Evolutionary conservation across 2,888 invertebrate genomes (phyloP), one percentile per base, ranked within the genome.

Genomic region (Neelides folsomi): DNA sequence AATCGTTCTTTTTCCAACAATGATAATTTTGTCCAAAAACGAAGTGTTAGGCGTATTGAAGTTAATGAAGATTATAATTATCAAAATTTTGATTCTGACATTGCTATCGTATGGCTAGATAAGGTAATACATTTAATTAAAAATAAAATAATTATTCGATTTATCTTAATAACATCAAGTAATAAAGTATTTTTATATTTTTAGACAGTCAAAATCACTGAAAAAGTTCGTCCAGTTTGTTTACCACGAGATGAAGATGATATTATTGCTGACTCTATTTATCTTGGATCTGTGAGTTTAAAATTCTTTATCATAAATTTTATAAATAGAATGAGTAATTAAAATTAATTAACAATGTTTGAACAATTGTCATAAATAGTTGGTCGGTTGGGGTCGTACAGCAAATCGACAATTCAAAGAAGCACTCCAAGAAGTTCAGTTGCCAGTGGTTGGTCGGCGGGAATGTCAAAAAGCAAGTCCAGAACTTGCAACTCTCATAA

Each of bases 361-460:
- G 27, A 27, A 3, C 27, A 27, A 15, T 19, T 51, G 19, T n/a
- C 37, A 2, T 27, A 20, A 12, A 35, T 38, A 61, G 62, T 49
- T 62, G 27, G 55, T 58, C 12, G 62, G 63, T 10, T 63, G 61
- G 61, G 63, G 63, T n/a, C 42, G 63, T 9, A 50, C 53, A 1
- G 43, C 48, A 9, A 51, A 49, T 16, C 41, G 58, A 6, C 34
- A 71, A 18, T 72, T 71, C 8, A 76, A 77, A 6, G 68, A 74
- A n/a, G 68, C 67, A 4, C 67, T 79, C 5, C 71, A 75, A 57
- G 69, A 75, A 5, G 71, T 75, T 0, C 69, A 74, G 50, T 70
- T 76, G 8, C 69, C 74, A 52, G 70, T 79, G 1, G 73, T 79
- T 15, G 68, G 73, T n/a, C 72, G 75, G 43, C 66, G 71, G 0